Evolutionary conservation across 2,113 vertebrate genomes (phyloP), one percentile per base, ranked within the genome.

Genomic region (Callipepla squamata): DNA sequence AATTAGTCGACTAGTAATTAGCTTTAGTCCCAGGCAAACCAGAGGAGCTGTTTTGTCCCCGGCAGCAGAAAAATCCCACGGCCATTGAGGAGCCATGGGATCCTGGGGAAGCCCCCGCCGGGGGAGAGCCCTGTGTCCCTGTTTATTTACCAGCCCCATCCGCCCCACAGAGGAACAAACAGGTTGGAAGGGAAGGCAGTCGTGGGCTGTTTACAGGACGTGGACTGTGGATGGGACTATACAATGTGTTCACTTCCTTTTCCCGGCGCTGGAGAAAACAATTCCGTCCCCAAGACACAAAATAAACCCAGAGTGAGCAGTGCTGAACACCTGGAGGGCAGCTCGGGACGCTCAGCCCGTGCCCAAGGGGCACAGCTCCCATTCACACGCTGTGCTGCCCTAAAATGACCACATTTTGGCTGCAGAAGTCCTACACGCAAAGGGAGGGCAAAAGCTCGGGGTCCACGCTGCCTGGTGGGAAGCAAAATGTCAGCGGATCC

Each of bases 1-100:
- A 97, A 97, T 96, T 95, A 97, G 96, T 93, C 7, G 28, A 73
- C 91, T 94, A 62, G 73, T 94, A 96, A 97, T 97, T 96, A 97
- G 96, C 94, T 95, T 89, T 83, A 94, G 91, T 75, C 74, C 74
- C 83, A 48, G 73, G 36, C 93, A 87, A 76, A 93, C n/a, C 6
- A 85, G 87, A 42, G 85, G 84, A 91, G 82, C 89, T 96, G 89
- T 89, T 92, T 92, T 92, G 18, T 32, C 55, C 55, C 55, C 30
- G 11, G 18, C 55, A n/a, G 55, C 30, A 58, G 34, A 75, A 50
- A 53, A 13, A 38, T 2, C 23, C 34, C 70, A 45, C 9, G 0
- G 1, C 45, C 16, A 20, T 14, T 47, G 4, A 2, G 2, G 66
- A 45, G 47, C 2, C 16, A 1, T 0, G 57, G 17, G 5, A 53